Percentiles rank a stretch among this genome's conserved stretches.
phyloP scores from a whole-genome alignment of 1,140 invertebrate species.

The Drosophila azteca region DNA sequence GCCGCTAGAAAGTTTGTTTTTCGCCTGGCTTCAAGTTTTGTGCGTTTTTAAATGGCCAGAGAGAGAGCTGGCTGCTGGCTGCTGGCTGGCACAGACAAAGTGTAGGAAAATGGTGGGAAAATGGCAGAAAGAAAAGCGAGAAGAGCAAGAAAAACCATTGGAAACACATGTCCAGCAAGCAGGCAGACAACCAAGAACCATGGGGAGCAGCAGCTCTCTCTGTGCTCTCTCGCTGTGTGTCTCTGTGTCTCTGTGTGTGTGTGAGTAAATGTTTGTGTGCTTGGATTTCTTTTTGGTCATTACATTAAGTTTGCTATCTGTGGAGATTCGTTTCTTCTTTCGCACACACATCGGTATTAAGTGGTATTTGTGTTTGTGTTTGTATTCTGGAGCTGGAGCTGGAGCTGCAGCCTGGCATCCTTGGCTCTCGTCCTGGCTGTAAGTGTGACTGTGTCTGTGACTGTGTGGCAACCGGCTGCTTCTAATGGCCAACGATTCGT shows the following conservation, averaged over 20 bases:
- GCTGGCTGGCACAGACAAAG: constrained; percentile 50
- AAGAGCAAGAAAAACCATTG: constrained; percentile 63
- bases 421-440: too few relatives aligned
- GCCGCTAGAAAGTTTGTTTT: constrained; percentile 48
- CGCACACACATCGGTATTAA: constrained; percentile 61
- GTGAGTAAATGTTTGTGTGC: constrained; percentile 57
- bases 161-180: constrained; percentile 72
- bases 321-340: constrained; percentile 30
- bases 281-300: constrained; percentile 68
- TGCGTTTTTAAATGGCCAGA: constrained; percentile 74
- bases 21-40: constrained; percentile 59
- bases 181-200: constrained; percentile 30
- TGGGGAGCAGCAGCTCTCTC: constrained; percentile 18
- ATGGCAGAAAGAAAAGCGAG: constrained; percentile 7
- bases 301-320: constrained; percentile 75
- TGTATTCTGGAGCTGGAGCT: constrained; percentile 27
- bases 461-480: constrained; percentile 62
- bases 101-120: constrained; percentile 24
- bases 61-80: too few relatives aligned
- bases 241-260: constrained; percentile 69
- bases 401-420: not conserved
- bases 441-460: not conserved
- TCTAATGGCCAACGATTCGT: constrained; percentile 77
- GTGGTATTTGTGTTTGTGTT: constrained; percentile 52
- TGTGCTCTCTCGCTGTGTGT: constrained; percentile 35